These are phyloP conservation scores for Carabus problematicus DNA, from an alignment of 2,888 invertebrate genomes.

Conservation along the genomic window DNA sequence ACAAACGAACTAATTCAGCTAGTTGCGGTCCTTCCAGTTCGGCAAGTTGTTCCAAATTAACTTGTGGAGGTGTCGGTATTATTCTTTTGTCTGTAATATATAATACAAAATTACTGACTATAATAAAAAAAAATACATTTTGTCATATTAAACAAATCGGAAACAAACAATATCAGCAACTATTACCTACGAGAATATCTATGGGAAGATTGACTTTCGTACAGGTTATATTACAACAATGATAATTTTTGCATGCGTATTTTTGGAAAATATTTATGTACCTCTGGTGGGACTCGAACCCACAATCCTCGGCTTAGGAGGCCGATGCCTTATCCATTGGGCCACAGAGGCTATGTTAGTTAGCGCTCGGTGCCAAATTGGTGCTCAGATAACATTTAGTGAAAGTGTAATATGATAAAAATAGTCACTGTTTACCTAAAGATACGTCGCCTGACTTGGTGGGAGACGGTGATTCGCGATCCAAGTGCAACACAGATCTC, in stretches of 20 bases:
- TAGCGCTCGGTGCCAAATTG: not conserved
- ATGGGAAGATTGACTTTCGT: too few relatives aligned
- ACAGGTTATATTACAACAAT: not conserved
- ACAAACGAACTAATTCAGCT: slow-evolving; percentile 83
- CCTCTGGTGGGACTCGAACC: slow-evolving; percentile 80
- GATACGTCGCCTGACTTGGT: slow-evolving; percentile 46
- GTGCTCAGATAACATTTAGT: slow-evolving; percentile 5
- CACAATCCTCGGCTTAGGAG: slow-evolving; percentile 81
- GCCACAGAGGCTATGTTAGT: slow-evolving; percentile 68
- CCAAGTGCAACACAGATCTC: slow-evolving; percentile 74
- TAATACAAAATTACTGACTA: too few relatives aligned
- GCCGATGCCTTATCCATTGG: slow-evolving; percentile 81
- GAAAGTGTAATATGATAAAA: slow-evolving; percentile 24
- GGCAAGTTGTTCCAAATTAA: slow-evolving; percentile 76
- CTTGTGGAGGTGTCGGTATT: slow-evolving; percentile 65
- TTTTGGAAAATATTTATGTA: slow-evolving; percentile 53
- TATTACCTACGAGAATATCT: too few relatives aligned
- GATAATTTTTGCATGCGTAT: not conserved
- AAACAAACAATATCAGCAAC: too few relatives aligned
- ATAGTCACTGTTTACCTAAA: slow-evolving; percentile 45
- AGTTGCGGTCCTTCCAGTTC: slow-evolving; percentile 81
- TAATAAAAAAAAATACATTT: too few relatives aligned
- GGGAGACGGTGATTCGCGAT: slow-evolving; percentile 61
- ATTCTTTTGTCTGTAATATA: slow-evolving; percentile 51
- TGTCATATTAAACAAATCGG: too few relatives aligned